Percentiles rank a stretch among this genome's conserved stretches.
Evolutionary conservation across 2,113 vertebrate genomes (phyloP).

Genomic region (Larimichthys crocea): DNA sequence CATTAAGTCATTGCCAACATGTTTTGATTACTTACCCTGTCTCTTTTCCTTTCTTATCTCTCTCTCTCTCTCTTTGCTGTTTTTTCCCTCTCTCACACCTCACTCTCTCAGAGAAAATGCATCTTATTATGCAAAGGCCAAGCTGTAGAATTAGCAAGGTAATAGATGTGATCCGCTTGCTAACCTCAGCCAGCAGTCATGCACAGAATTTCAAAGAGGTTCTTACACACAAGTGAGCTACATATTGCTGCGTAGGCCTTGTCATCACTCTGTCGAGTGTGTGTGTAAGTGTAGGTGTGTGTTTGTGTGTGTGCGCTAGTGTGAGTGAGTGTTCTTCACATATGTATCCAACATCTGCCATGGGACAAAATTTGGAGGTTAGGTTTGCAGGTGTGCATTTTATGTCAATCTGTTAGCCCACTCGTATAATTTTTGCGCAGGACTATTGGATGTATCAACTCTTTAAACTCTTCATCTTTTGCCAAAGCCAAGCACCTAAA

Average conservation of each 20-base stretch:
- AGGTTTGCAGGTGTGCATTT: not conserved
- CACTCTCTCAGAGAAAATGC: constrained; percentile 59
- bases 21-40: constrained; percentile 70
- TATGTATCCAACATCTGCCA: constrained; percentile 58
- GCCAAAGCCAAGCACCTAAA: not conserved
- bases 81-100: not conserved
- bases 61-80: constrained; percentile 3
- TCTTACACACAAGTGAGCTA: constrained; percentile 54
- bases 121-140: constrained; percentile 79
- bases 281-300: constrained; percentile 16
- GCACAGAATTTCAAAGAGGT: constrained; percentile 74
- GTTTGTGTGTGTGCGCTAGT: not conserved
- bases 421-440: not conserved
- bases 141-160: constrained; percentile 79
- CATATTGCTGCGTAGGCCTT: constrained; percentile 49
- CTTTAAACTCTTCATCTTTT: not conserved
- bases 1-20: constrained; percentile 75
- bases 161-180: constrained; percentile 80
- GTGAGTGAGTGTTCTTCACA: constrained; percentile 13
- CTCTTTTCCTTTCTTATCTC: constrained; percentile 50
- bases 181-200: constrained; percentile 67
- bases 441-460: not conserved
- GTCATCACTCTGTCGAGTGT: constrained; percentile 32
- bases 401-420: too few relatives aligned
- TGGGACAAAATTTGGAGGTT: constrained; percentile 20